phyloP scores from a whole-genome alignment of 2,888 invertebrate genomes.

The Mactromeris polynyma region DNA sequence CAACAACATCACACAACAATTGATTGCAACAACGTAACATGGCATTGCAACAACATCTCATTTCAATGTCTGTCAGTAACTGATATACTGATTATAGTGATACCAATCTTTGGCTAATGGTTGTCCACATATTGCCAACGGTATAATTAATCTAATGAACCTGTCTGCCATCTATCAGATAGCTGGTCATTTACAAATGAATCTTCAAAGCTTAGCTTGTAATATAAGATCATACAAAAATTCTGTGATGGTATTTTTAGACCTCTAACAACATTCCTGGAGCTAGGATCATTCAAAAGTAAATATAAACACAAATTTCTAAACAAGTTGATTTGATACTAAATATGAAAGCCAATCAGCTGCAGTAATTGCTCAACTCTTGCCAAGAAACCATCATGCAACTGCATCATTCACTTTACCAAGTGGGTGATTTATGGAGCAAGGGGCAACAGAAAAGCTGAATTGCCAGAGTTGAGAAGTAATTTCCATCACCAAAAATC shows the following conservation, averaged over 20 bases:
- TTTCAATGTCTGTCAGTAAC: no score
- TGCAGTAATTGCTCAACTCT: not conserved
- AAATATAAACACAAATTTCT: not conserved
- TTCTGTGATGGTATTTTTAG: not conserved
- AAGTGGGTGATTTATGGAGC: not conserved
- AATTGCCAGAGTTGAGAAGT: not conserved
- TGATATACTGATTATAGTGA: not conserved
- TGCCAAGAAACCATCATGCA: not conserved
- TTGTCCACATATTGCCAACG: not conserved
- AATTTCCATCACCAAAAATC: no score
- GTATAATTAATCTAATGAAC: not conserved
- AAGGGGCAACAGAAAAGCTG: not conserved
- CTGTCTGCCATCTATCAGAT: not conserved
- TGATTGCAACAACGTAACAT: no score
- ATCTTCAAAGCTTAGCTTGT: not conserved
- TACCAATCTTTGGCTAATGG: slow-evolving; percentile 3
- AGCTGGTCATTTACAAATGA: not conserved
- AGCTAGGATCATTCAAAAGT: not conserved
- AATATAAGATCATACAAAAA: not conserved
- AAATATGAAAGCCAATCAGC: not conserved
- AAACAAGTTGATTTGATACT: not conserved
- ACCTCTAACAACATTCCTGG: not conserved
- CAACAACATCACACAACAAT: no score
- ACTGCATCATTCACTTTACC: not conserved
- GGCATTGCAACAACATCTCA: no score